Percentiles rank a stretch among this genome's conserved stretches.
Conservation (phyloP, 2,888 invertebrate genomes). For the Gasteruption jaculator region DNA sequence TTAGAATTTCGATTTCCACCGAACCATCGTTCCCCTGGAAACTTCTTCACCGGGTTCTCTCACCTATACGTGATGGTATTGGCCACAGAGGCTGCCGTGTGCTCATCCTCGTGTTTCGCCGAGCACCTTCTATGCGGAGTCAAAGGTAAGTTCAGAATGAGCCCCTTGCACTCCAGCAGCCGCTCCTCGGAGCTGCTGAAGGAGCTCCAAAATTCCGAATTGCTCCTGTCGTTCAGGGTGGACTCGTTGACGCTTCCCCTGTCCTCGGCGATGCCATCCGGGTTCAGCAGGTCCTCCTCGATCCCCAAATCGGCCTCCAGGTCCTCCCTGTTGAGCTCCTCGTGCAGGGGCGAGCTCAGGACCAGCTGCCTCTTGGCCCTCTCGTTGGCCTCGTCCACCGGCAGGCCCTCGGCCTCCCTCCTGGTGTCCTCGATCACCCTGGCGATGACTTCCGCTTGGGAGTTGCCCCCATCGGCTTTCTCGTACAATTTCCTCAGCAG, state of each 20-base stretch:
- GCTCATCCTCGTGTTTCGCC: constrained; percentile 47
- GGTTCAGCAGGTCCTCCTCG: constrained; percentile 61
- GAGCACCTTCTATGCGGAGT: constrained; percentile 62
- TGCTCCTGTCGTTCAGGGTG: constrained; percentile 65
- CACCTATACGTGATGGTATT: constrained; percentile 69
- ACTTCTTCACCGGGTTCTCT: constrained; percentile 17
- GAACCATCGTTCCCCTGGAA: neutral
- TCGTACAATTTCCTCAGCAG: constrained; percentile 58
- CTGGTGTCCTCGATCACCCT: constrained; percentile 49
- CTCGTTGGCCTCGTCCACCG: constrained; percentile 39
- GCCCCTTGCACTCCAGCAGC: constrained; percentile 67
- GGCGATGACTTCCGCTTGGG: constrained; percentile 23
- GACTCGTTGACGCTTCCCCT: constrained; percentile 64
- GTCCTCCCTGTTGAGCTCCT: constrained; percentile 58
- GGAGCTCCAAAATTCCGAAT: constrained; percentile 77
- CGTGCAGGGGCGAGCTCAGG: constrained; percentile 53
- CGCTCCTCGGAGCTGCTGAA: constrained; percentile 79
- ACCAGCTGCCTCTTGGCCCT: constrained; percentile 55
- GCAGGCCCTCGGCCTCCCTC: constrained; percentile 50
- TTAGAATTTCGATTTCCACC: neutral
- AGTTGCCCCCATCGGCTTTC: constrained; percentile 36
- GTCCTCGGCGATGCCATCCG: constrained; percentile 65
- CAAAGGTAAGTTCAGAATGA: constrained; percentile 68
- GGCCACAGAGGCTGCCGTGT: constrained; percentile 54
- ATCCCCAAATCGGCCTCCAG: constrained; percentile 60